A percentile compares a stretch with the other conserved stretches of the same genome.
Conservation (phyloP, 2,797 vertebrate genomes). For the Myotis vivesi region DNA sequence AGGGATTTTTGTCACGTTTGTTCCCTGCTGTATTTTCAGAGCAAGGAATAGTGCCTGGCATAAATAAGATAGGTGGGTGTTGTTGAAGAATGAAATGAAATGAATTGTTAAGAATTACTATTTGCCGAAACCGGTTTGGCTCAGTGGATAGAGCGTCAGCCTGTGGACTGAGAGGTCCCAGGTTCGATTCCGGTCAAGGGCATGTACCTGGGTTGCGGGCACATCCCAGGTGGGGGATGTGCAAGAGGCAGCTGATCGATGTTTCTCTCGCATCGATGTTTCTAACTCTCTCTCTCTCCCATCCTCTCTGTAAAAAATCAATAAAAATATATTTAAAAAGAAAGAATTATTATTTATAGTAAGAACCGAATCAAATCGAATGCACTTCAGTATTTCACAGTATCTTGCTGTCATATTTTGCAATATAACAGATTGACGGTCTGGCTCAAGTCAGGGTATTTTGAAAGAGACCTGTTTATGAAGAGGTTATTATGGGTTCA, state of each 20-base stretch:
- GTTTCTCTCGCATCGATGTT: too few species aligned
- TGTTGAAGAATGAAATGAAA: conserved; percentile 16
- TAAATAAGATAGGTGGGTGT: background rate
- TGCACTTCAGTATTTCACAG: background rate
- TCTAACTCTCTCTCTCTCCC: too few species aligned
- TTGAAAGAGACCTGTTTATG: background rate
- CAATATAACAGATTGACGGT: background rate
- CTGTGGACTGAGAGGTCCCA: too few species aligned
- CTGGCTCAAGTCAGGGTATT: background rate
- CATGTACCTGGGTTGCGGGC: too few species aligned
- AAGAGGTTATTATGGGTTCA: background rate
- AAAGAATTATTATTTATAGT: conserved; percentile 36
- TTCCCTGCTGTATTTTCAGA: background rate
- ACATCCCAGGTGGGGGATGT: too few species aligned
- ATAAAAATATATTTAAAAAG: too few species aligned
- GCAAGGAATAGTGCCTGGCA: background rate
- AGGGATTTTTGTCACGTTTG: background rate
- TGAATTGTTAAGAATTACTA: conserved; percentile 4
- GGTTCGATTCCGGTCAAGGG: too few species aligned
- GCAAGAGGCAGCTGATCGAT: too few species aligned
- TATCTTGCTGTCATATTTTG: background rate
- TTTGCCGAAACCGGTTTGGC: too few species aligned
- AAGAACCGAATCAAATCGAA: background rate
- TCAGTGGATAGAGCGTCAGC: too few species aligned
- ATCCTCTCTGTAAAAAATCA: too few species aligned